Conservation (phyloP, 2,888 invertebrate genomes). For the Nemoura dubitans region DNA sequence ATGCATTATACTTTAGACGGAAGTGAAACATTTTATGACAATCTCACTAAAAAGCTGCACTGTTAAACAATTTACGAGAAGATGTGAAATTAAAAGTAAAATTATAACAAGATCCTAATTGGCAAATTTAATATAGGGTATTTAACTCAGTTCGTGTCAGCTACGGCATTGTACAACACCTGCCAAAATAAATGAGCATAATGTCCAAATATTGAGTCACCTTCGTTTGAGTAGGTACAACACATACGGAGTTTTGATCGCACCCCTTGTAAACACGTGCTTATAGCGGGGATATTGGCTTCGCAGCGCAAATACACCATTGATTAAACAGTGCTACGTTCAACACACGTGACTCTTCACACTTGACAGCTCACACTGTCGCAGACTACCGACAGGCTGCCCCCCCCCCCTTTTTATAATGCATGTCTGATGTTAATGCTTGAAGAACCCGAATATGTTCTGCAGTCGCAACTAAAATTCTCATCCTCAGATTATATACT, state of each 20-base stretch:
- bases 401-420: too few species aligned
- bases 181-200: background rate
- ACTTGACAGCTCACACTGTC: background rate
- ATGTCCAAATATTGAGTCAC: background rate
- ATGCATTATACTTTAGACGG: background rate
- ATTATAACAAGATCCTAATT: too few species aligned
- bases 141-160: too few species aligned
- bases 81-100: too few species aligned
- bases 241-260: background rate
- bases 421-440: background rate
- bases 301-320: background rate
- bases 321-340: background rate
- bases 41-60: background rate
- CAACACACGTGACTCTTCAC: background rate
- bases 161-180: too few species aligned
- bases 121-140: too few species aligned
- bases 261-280: background rate
- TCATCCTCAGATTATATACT: background rate
- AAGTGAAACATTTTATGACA: background rate
- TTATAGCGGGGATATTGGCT: background rate
- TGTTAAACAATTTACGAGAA: background rate
- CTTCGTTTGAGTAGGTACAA: background rate
- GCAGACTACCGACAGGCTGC: too few species aligned
- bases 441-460: background rate
- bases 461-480: background rate